Evolutionary conservation across 1,140 invertebrate genomes (phyloP).

Genomic region (Drosophila subobscura): DNA sequence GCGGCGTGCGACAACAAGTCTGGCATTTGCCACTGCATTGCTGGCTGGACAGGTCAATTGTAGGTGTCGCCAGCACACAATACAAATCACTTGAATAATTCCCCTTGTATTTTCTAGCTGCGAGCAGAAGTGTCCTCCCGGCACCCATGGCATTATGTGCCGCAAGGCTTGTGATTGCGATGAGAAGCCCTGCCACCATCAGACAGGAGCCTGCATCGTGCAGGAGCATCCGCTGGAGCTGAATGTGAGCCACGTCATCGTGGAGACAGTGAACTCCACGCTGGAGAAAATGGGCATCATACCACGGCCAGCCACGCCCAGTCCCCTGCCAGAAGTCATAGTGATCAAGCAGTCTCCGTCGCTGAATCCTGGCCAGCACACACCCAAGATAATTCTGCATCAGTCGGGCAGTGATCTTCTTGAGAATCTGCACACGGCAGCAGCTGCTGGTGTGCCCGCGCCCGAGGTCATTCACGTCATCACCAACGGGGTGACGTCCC

Average conservation of each 20-base stretch:
- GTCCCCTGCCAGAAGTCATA: constrained; percentile 71
- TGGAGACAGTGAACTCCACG: constrained; percentile 75
- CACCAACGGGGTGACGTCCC: constrained; percentile 51
- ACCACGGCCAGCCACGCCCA: constrained; percentile 41
- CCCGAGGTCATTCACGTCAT: constrained; percentile 81
- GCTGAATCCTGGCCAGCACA: constrained; percentile 54
- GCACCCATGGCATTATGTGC: constrained; percentile 80
- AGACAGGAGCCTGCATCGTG: constrained; percentile 65
- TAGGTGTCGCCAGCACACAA: constrained; percentile 33
- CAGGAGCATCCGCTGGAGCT: constrained; percentile 30
- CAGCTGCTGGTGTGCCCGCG: constrained; percentile 50
- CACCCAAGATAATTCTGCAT: constrained; percentile 78
- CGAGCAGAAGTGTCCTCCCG: constrained; percentile 73
- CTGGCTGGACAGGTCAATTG: constrained; percentile 77
- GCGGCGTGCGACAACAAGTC: constrained; percentile 79
- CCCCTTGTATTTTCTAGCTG: constrained; percentile 50
- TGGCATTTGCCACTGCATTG: constrained; percentile 72
- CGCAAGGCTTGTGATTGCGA: constrained; percentile 74
- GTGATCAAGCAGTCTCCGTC: constrained; percentile 67
- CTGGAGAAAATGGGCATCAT: constrained; percentile 83
- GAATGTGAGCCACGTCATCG: constrained; percentile 76
- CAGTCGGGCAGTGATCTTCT: constrained; percentile 67
- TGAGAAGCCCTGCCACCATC: constrained; percentile 71
- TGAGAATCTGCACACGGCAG: constrained; percentile 67
- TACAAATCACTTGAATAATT: background rate